phyloP scores from a whole-genome alignment of 2,113 vertebrate genomes.

The Cinclus cinclus region DNA sequence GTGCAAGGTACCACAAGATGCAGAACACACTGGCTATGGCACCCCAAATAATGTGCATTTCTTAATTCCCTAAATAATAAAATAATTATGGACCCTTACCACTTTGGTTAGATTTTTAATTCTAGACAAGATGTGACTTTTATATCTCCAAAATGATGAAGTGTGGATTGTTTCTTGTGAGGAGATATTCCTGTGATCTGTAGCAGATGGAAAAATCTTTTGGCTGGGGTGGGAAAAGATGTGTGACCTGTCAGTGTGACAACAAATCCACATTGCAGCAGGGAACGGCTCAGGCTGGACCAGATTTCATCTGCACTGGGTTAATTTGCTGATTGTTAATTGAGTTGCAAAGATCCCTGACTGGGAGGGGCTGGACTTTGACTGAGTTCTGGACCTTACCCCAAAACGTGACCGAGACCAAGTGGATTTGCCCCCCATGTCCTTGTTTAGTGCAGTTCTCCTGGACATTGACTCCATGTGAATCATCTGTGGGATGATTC shows the following conservation, averaged over 20 bases:
- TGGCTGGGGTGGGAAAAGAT: not conserved
- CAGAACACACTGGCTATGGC: not conserved
- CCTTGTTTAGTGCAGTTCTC: not conserved
- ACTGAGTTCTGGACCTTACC: not conserved
- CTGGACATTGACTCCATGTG: rapidly evolving
- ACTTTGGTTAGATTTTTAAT: not conserved
- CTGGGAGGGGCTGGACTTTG: not conserved
- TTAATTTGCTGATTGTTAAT: not conserved
- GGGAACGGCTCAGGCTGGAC: rapidly evolving
- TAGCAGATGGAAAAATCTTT: not conserved
- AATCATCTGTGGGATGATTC: not conserved
- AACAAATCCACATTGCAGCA: not conserved
- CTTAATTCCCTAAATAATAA: not conserved
- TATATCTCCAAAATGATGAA: not conserved
- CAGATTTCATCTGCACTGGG: not conserved
- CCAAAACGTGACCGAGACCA: not conserved
- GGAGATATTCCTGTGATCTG: not conserved
- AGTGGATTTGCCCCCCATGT: rapidly evolving
- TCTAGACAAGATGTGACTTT: not conserved
- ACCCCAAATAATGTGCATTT: not conserved
- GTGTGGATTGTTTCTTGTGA: not conserved
- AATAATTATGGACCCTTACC: not conserved
- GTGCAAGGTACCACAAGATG: not conserved
- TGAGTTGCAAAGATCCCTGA: not conserved
- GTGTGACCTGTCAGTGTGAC: not conserved